Conservation (phyloP, 2,888 invertebrate genomes). For the Laothoe populi region DNA sequence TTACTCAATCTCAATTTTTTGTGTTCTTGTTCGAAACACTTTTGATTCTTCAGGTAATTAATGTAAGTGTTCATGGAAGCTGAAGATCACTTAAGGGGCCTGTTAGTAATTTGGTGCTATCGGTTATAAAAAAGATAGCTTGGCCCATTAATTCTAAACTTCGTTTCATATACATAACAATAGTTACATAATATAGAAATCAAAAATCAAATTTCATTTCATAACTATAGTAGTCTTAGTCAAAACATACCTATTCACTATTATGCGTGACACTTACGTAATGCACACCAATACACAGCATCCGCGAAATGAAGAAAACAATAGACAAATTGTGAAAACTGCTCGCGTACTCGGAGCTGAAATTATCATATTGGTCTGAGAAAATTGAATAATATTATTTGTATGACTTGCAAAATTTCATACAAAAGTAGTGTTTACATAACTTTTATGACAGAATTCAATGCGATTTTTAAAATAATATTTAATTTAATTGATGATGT, state of each 20-base stretch:
- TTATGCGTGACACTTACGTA: not conserved
- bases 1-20: too few species aligned
- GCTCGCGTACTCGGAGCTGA: not conserved
- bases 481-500: too few species aligned
- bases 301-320: not conserved
- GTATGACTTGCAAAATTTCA: constrained; percentile 7
- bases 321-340: constrained; percentile 11
- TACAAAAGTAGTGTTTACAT: not conserved
- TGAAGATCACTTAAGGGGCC: too few species aligned
- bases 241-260: not conserved
- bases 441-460: not conserved
- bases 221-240: not conserved
- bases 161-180: too few species aligned
- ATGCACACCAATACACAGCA: not conserved
- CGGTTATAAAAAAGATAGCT: too few species aligned
- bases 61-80: too few species aligned
- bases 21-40: too few species aligned
- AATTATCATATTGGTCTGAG: constrained; percentile 15
- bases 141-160: too few species aligned
- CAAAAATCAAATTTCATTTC: not conserved
- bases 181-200: too few species aligned
- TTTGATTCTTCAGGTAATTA: too few species aligned
- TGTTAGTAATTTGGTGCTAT: too few species aligned
- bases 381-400: constrained; percentile 7
- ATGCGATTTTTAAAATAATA: too few species aligned